phyloP scores from a whole-genome alignment of 2,888 invertebrate species.

The Orgyia antiqua region DNA sequence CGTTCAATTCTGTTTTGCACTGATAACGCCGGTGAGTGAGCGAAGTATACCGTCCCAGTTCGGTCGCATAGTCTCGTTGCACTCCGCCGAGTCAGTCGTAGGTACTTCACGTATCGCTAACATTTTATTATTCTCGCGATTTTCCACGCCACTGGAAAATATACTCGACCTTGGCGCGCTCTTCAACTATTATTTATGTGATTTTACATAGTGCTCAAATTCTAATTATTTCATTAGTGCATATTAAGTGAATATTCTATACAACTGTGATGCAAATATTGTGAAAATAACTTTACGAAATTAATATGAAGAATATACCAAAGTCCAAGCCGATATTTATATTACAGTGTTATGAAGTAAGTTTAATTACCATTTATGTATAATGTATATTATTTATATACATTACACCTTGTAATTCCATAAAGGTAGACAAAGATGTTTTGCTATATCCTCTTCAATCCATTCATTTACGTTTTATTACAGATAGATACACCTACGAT shows the following conservation, averaged over 20 bases:
- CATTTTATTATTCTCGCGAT: constrained; percentile 31
- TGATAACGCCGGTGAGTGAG: constrained; percentile 50
- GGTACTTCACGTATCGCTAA: constrained; percentile 15
- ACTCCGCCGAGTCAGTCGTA: constrained; percentile 24
- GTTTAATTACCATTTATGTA: constrained; percentile 46
- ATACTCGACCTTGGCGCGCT: constrained; percentile 59
- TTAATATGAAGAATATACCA: constrained; percentile 52
- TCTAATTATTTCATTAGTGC: constrained; percentile 10
- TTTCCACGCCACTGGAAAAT: constrained; percentile 56
- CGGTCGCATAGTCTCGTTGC: constrained; percentile 33
- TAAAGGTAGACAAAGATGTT: too few species aligned
- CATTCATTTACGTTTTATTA: too few species aligned
- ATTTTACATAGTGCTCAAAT: constrained; percentile 33
- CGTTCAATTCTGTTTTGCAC: constrained; percentile 56
- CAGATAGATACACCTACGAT: too few species aligned
- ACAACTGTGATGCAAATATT: constrained; percentile 16
- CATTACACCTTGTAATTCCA: too few species aligned
- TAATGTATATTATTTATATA: constrained; percentile 1
- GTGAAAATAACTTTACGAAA: background rate
- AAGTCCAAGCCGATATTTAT: constrained; percentile 74
- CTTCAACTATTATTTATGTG: constrained; percentile 31
- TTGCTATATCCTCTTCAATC: too few species aligned
- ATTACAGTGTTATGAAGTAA: constrained; percentile 81
- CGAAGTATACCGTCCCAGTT: constrained; percentile 19
- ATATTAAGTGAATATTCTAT: constrained; percentile 9